phyloP scores from a whole-genome alignment of 2,797 vertebrate species.

The Parotocinclus haroldoi region DNA sequence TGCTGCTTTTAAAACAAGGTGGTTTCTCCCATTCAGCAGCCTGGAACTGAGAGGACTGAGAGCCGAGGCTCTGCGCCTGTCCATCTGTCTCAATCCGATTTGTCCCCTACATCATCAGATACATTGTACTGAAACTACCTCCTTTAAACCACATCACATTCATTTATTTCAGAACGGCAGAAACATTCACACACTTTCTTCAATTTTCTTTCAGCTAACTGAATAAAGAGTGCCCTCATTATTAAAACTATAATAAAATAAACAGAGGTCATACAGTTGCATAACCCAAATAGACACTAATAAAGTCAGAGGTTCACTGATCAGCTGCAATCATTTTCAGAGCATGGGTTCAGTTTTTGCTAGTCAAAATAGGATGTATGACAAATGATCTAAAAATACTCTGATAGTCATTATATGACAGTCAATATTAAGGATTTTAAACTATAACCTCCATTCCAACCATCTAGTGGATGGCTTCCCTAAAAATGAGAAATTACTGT shows the following conservation, averaged over 20 bases:
- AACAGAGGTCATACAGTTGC: conserved; percentile 16
- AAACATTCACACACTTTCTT: neutral
- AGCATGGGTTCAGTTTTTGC: neutral
- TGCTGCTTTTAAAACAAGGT: conserved; percentile 16
- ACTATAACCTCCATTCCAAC: no score
- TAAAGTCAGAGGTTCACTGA: neutral
- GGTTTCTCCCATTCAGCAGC: conserved; percentile 9
- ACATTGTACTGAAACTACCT: neutral
- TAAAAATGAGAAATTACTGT: no score
- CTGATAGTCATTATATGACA: conserved; percentile 5
- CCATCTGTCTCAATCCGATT: conserved; percentile 6
- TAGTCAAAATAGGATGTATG: neutral
- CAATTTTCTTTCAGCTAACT: neutral
- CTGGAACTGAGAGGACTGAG: conserved; percentile 1
- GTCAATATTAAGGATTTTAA: no score
- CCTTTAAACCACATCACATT: neutral
- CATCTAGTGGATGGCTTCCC: no score
- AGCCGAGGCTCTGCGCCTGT: conserved; percentile 16
- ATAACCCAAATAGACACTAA: conserved; percentile 3
- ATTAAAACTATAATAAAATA: conserved; percentile 12
- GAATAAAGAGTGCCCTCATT: neutral
- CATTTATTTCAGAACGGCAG: neutral
- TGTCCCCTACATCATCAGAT: neutral
- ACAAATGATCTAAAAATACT: conserved; percentile 5
- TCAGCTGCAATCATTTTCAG: neutral